Evolutionary conservation across 2,113 vertebrate species (phyloP), one percentile per base, ranked within the genome.

Genomic region (Gallinago paraguaiae): DNA sequence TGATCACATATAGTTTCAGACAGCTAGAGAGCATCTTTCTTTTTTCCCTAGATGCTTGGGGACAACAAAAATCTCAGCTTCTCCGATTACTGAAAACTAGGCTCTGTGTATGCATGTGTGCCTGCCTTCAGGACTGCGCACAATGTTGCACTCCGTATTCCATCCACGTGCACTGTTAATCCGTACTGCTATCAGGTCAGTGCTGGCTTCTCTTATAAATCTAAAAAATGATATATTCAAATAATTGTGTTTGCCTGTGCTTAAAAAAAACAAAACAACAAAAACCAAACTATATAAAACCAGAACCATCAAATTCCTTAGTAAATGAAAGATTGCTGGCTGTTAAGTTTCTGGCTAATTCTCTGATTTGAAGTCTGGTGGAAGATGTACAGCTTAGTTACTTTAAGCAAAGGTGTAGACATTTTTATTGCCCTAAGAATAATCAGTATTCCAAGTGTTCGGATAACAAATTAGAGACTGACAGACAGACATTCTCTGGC

Each of bases 41-140:
- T 88, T 46, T 61, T 27, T 22, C 61, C 54, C 0, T 3, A 63
- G 48, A 65, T 1, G 11, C 37, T 60, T 69, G 24, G 82, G 57
- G 70, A 79, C 70, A 94, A 82, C 75, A 84, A 64, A 64, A 83
- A 94, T 79, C 92, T 76, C 67, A 92, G 53, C 77, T 82, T 87
- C 95, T 97, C 85, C 59, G 61, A 78, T 92, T 96, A 90, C 92
- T 71, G 51, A 65, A 78, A 93, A 92, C 63, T 51, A 94, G 72
- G 35, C 22, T 92, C 31, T 17, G 16, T 10, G 35, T 41, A 8
- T 11, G 50, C 12, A n/a, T 13, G 69, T 9, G 65, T 16, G 20
- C 8, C 57, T 30, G 20, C 10, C 1, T 4, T 43, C 60, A 53
- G 59, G 37, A n/a, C 0, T 51, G 35, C 25, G 41, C 41, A 39